Conservation (phyloP, 2,113 vertebrate species). For the Pionites leucogaster region DNA sequence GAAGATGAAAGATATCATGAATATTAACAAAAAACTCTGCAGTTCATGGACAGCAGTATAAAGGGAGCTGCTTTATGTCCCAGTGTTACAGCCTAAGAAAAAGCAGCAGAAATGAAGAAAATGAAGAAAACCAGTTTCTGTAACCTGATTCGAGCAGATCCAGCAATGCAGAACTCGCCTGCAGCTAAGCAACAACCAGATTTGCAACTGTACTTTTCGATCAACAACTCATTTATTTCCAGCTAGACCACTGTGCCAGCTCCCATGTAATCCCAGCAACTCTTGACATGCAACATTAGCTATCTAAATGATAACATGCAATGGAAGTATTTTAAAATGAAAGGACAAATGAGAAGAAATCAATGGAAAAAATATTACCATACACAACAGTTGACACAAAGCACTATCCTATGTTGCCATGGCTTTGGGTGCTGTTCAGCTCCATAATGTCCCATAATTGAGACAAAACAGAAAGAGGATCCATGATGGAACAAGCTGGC, state of each 20-base stretch:
- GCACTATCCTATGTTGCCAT: neutral
- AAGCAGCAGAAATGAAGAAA: neutral
- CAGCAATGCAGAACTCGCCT: neutral
- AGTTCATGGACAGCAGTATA: neutral
- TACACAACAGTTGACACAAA: neutral
- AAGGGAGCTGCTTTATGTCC: neutral
- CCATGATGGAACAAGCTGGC: neutral
- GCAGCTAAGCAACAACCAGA: conserved; percentile 35
- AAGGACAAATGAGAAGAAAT: neutral
- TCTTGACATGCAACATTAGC: neutral
- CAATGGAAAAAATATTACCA: neutral
- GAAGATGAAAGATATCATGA: neutral
- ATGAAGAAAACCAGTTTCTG: neutral
- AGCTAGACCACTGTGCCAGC: conserved; percentile 10
- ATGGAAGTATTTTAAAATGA: neutral
- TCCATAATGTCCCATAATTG: fast-evolving
- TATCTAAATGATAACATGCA: neutral
- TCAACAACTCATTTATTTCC: neutral
- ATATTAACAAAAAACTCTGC: neutral
- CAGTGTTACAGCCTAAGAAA: neutral
- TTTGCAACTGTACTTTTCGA: neutral
- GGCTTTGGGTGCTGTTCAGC: neutral
- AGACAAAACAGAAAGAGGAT: neutral
- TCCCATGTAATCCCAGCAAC: neutral
- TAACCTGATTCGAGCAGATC: neutral